Base-by-base conservation (phyloP, 2,888 invertebrate species). In the Orchestes rusci region DNA sequence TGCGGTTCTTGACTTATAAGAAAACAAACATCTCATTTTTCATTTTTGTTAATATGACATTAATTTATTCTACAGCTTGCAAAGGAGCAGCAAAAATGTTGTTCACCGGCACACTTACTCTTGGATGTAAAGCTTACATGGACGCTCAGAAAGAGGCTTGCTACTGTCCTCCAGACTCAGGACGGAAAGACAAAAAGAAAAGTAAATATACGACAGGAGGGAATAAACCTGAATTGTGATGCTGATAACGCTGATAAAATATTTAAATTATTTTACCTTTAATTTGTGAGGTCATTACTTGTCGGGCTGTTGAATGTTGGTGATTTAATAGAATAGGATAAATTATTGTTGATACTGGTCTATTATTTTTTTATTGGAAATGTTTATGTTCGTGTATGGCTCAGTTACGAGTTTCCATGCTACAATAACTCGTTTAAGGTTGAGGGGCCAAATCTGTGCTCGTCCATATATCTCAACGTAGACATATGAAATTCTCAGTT, bases 61-160 rank as follows among this genome's bases (percentile, higher is more conserved):
- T 29, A 27, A 17, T 29, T 10, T 27, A 29, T 7, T 50, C 74
- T 74, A 44, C 68, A 83, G 86, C 84, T 43, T 93, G 93, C 61
- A 89, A 90, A 69, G 82, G 78, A 12, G 85, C 87, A 23, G 86
- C 91, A 0, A 91, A 92, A 66, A 70, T 91, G 67, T 70, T 93
- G 15, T 91, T 82, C 62, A 86, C 88, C 0, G 89, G 89, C 8
- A 90, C 92, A 1, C 68, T 86, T 32, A 83, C 90, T 4, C 70
- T 93, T 2, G 93, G 93, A 1, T 93, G 93, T 60, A 86, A 86
- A 61, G 80, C 90, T 16, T 94, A 80, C 65, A 73, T 85, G 52
- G 84, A 91, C 67, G 82, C 91, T 1, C 93, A 94, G 65, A 74
- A 77, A 56, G 73, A 82, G 50, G 86, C 92, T 0, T 94, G 93